A percentile compares a stretch with the other conserved stretches of the same genome.
Evolutionary conservation across 2,797 vertebrate genomes (phyloP).

Genomic region (Mus minutoides): DNA sequence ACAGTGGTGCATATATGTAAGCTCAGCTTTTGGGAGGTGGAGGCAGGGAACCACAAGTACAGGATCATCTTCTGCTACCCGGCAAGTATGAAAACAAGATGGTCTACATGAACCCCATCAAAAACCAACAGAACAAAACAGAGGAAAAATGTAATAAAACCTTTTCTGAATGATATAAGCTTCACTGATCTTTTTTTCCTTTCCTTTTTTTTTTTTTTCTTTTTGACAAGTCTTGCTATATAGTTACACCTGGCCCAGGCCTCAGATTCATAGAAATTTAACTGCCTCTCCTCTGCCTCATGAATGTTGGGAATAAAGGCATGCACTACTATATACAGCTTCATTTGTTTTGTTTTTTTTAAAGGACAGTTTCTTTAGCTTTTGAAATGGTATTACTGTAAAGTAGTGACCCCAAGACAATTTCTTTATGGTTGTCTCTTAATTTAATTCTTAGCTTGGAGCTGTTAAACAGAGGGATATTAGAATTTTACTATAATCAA

Average conservation of each 20-base stretch:
- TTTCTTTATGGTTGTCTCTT: neutral
- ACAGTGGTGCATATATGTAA: neutral
- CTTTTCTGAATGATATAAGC: neutral
- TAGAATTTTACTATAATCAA: conserved; percentile 56
- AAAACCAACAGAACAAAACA: neutral
- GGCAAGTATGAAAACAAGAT: neutral
- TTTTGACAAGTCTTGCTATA: no score
- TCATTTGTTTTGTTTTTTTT: conserved; percentile 1
- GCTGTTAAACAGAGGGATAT: neutral
- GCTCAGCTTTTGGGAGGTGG: neutral
- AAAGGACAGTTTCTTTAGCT: neutral
- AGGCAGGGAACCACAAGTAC: neutral
- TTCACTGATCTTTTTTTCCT: neutral
- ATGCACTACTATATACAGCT: neutral
- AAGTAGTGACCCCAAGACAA: conserved; percentile 13
- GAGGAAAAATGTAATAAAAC: neutral
- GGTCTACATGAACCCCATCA: neutral
- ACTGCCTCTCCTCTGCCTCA: neutral
- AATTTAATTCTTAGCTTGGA: conserved; percentile 28
- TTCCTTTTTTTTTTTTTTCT: neutral
- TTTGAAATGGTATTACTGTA: conserved; percentile 15
- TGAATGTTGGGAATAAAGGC: no score
- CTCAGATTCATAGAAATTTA: neutral
- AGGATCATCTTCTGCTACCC: neutral
- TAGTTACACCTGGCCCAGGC: neutral